Conservation (phyloP, 2,797 vertebrate species). For the Phrynocephalus vlangalii region DNA sequence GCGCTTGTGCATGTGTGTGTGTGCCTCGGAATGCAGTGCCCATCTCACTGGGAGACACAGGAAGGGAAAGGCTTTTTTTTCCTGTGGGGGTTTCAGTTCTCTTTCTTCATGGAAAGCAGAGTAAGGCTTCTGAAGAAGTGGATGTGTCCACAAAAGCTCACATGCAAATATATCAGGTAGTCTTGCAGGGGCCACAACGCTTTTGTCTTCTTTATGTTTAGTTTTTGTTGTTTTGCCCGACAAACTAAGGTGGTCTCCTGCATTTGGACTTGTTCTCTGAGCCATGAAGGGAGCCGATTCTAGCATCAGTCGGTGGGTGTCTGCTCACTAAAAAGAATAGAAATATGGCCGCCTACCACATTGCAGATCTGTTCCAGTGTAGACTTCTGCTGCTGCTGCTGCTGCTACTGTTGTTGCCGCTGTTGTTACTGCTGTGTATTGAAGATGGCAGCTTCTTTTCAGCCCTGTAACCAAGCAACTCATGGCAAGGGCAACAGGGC, state of each 20-base stretch:
- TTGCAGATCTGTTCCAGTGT: slow-evolving; percentile 42
- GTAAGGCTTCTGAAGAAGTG: too few species aligned
- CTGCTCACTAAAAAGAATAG: slow-evolving; percentile 26
- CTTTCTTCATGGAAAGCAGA: not conserved
- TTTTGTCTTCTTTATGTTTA: too few species aligned
- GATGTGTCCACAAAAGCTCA: too few species aligned
- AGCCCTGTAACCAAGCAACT: slow-evolving; percentile 69
- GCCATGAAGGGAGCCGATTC: too few species aligned
- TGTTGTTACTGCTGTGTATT: slow-evolving; percentile 20
- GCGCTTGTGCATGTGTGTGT: not conserved
- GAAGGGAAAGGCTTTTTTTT: slow-evolving; percentile 14
- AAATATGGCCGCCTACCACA: not conserved
- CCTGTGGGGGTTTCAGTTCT: not conserved
- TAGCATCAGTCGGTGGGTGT: not conserved
- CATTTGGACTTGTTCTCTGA: too few species aligned
- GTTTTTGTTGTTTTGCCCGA: too few species aligned
- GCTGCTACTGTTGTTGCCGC: not conserved
- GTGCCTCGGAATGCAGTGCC: not conserved
- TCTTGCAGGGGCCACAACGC: too few species aligned
- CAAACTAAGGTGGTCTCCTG: too few species aligned
- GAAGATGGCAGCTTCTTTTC: slow-evolving; percentile 54
- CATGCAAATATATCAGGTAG: too few species aligned
- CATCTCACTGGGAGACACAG: slow-evolving; percentile 39
- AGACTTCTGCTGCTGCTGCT: not conserved
- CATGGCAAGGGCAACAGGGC: slow-evolving; percentile 41